Evolutionary conservation across 2,888 invertebrate species (phyloP), one percentile per base, ranked within the genome.

Genomic region (Diabrotica balteata): DNA sequence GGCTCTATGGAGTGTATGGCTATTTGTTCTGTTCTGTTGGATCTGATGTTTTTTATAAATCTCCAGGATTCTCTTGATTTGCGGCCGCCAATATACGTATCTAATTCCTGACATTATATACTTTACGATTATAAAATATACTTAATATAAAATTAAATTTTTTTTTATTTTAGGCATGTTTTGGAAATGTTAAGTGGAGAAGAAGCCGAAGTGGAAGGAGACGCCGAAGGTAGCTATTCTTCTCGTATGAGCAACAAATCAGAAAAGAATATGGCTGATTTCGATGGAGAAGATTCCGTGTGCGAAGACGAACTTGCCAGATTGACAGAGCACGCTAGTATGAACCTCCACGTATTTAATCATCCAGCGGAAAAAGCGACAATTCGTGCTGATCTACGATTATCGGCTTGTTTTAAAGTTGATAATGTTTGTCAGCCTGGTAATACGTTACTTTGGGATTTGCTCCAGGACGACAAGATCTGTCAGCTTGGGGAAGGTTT

Each of bases 261-360:
- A 2, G 96, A 96, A 78, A 95, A 96, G 76, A 96, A 96, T 83
- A 91, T 96, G 90, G 95, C 95, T 0, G 96, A 97, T 83, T 93
- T 97, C 79, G 97, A 97, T 79, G 96, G 96, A 7, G 92, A 93
- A 78, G 94, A 95, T 79, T 94, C 94, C 8, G 93, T 91, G 0
- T 94, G 94, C 80, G 95, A 95, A 79, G 94, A 94, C 80, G 94
- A 83, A 71, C 83, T 93, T 49, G 93, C 91, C 0, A 89, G 93
- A 76, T 85, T 94, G 54, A 91, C 92, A 0, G 91, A 90, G 58
- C 90, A 90, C 83, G 73, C 75, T 1, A 73, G 72, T 63, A 69
- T 77, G 59, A 80, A 83, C 72, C 67, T 82, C 47, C 81, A 82
- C 63, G 80, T 83, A 67, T 74, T 83, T 68, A 77, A 80, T 53